phyloP scores from a whole-genome alignment of 2,888 invertebrate species.

The Toxonevra muliebris region DNA sequence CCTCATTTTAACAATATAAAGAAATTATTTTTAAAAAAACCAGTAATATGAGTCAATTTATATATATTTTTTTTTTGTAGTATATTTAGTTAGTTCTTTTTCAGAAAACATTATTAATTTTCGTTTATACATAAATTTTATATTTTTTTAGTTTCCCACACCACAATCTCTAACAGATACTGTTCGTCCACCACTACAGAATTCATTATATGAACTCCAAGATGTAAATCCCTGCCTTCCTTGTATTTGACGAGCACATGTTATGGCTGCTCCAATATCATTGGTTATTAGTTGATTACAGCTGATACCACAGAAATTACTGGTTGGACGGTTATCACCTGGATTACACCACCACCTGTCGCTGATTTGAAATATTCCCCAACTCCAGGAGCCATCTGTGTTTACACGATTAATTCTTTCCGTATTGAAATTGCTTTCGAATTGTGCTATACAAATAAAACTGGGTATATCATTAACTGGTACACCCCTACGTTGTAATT shows the following conservation, averaged over 20 bases:
- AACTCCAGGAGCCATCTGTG: constrained; percentile 60
- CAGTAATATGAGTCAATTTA: too few species aligned
- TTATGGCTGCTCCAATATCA: constrained; percentile 39
- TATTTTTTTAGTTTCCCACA: too few species aligned
- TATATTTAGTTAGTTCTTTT: too few species aligned
- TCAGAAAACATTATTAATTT: too few species aligned
- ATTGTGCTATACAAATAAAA: constrained; percentile 38
- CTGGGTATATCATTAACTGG: constrained; percentile 32
- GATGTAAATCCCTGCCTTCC: constrained; percentile 39
- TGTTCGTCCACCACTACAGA: not conserved
- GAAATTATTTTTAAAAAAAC: too few species aligned
- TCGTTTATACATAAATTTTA: too few species aligned
- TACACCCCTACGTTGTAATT: constrained; percentile 40
- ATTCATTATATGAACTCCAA: constrained; percentile 44
- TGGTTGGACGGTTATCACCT: constrained; percentile 17
- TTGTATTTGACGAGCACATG: constrained; percentile 42
- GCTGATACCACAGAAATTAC: constrained; percentile 41
- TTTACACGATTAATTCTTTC: constrained; percentile 64
- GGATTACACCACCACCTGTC: constrained; percentile 48
- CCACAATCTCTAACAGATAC: too few species aligned
- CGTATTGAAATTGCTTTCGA: constrained; percentile 51
- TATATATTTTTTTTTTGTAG: too few species aligned
- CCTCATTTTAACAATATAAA: too few species aligned
- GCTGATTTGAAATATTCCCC: constrained; percentile 48
- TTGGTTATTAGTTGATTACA: constrained; percentile 40